phyloP scores from a whole-genome alignment of 2,888 invertebrate species.

The Tricholauxania praeusta region DNA sequence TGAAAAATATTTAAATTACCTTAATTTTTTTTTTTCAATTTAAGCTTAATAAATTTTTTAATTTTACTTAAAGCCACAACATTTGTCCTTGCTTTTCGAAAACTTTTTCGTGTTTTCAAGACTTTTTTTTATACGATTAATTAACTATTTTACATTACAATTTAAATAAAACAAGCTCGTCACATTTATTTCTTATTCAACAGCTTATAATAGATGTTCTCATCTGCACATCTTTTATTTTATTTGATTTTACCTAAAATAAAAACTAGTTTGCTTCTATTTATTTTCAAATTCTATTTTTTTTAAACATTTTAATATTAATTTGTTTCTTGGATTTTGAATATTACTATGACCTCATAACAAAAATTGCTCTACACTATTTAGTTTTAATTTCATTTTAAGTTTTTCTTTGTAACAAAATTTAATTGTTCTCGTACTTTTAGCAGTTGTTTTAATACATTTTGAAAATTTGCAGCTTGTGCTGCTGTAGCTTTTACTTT shows the following conservation, averaged over 20 bases:
- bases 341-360: constrained; percentile 38
- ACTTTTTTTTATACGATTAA: constrained; percentile 17
- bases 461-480: constrained; percentile 33
- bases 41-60: constrained; percentile 18
- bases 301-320: constrained; percentile 20
- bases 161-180: constrained; percentile 32
- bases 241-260: constrained; percentile 16
- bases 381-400: constrained; percentile 40
- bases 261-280: neutral
- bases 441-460: constrained; percentile 10
- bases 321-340: constrained; percentile 18
- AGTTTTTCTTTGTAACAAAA: constrained; percentile 40
- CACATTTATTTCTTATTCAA: constrained; percentile 35
- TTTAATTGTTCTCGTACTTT: constrained; percentile 23
- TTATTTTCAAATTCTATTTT: constrained; percentile 20
- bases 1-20: neutral
- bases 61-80: constrained; percentile 49
- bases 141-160: constrained; percentile 43
- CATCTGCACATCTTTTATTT: neutral
- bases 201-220: constrained; percentile 39
- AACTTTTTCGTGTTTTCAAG: constrained; percentile 21
- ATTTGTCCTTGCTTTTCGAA: constrained; percentile 41
- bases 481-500: too few relatives aligned
- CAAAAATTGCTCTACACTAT: constrained; percentile 26
- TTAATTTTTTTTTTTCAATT: constrained; percentile 16